Conservation (phyloP, 53 echinoderm and acorn worm species). For the Crossaster papposus region DNA sequence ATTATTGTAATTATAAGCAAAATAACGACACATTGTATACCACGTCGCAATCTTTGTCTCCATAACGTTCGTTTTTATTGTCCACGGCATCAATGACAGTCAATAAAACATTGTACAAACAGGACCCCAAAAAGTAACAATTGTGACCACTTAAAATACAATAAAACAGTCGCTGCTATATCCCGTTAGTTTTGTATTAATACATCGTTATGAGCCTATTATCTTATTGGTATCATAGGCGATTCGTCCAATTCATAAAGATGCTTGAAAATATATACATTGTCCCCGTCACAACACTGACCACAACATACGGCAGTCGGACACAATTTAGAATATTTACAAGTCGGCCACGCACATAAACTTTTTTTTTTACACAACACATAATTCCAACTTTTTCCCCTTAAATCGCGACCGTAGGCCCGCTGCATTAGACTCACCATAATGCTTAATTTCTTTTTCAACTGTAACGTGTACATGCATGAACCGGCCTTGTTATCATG, state of each 20-base stretch:
- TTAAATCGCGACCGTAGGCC: too few species aligned
- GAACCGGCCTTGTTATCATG: too few species aligned
- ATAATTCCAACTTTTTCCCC: not conserved
- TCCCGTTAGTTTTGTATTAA: slow-evolving; percentile 26
- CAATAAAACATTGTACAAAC: slow-evolving; percentile 65
- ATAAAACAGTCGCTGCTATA: slow-evolving; percentile 52
- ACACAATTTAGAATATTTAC: slow-evolving; percentile 42
- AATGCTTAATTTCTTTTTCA: too few species aligned
- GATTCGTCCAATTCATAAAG: slow-evolving; percentile 19
- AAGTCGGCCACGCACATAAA: slow-evolving; percentile 33
- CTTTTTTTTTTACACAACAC: not conserved
- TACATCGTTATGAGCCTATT: slow-evolving; percentile 2
- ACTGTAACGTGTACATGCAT: too few species aligned
- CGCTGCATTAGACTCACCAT: too few species aligned
- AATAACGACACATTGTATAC: not conserved
- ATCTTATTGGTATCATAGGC: slow-evolving; percentile 21
- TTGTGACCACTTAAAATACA: slow-evolving; percentile 51
- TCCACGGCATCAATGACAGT: slow-evolving; percentile 61
- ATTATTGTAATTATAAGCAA: too few species aligned
- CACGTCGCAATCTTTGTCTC: slow-evolving; percentile 1
- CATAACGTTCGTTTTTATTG: slow-evolving; percentile 55
- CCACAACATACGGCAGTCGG: slow-evolving; percentile 45
- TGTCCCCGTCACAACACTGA: slow-evolving; percentile 14
- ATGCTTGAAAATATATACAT: slow-evolving; percentile 4
- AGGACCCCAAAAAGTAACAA: slow-evolving; percentile 47